These are phyloP conservation scores for Cirrhinus mrigala DNA, from an alignment of 2,797 vertebrate species.

Conservation along the genomic window DNA sequence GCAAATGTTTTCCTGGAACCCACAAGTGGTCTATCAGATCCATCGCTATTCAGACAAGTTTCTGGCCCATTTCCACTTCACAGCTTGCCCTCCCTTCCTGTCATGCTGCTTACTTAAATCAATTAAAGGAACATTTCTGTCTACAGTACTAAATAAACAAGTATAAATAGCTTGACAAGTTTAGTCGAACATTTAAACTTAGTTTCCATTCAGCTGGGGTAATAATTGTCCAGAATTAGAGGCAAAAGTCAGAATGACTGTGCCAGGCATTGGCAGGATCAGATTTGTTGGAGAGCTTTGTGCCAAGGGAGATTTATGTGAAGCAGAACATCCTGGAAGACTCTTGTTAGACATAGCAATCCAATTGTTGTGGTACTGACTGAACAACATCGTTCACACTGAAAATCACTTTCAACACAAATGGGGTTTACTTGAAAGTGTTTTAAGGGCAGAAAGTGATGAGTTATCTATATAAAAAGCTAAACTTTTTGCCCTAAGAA, in stretches of 20 bases:
- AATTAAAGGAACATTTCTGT: neutral
- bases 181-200: neutral
- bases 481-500: neutral
- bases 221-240: neutral
- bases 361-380: neutral
- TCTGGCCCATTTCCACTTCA: neutral
- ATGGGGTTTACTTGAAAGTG: neutral
- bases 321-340: neutral
- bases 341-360: constrained; percentile 5
- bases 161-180: neutral
- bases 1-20: neutral
- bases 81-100: neutral
- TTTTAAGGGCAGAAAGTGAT: neutral
- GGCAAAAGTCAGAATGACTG: neutral
- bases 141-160: neutral
- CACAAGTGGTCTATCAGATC: neutral
- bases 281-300: neutral
- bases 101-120: neutral
- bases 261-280: neutral
- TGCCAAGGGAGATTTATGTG: constrained; percentile 5
- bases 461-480: neutral
- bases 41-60: neutral
- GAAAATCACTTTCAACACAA: neutral
- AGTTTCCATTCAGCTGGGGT: neutral
- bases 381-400: neutral